These are phyloP conservation scores for Xylota segnis DNA, from an alignment of 2,888 invertebrate species.

Conservation along the genomic window DNA sequence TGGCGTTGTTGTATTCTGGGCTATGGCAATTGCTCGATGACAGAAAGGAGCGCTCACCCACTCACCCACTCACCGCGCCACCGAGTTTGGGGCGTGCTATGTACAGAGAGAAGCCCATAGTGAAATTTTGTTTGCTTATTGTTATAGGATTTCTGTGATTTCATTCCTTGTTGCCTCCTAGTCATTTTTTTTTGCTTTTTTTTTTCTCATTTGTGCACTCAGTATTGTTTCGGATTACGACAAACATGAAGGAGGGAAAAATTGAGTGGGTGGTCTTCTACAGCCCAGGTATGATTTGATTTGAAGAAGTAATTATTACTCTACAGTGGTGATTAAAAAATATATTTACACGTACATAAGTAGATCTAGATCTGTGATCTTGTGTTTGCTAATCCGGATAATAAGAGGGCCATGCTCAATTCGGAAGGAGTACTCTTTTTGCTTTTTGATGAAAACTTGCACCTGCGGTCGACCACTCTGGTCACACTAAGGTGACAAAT, in stretches of 20 bases:
- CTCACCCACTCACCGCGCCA: constrained; percentile 43
- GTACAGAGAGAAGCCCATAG: constrained; percentile 21
- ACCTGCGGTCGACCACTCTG: too few relatives aligned
- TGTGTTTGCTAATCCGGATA: too few relatives aligned
- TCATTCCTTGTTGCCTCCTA: constrained; percentile 76
- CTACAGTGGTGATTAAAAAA: constrained; percentile 38
- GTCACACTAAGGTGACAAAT: too few relatives aligned
- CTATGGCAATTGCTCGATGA: constrained; percentile 64
- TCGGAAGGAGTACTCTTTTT: too few relatives aligned
- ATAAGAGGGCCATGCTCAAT: too few relatives aligned
- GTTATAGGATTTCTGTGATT: constrained; percentile 75
- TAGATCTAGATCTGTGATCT: too few relatives aligned
- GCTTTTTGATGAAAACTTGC: too few relatives aligned
- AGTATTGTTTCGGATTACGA: constrained; percentile 63
- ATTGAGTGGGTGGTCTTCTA: constrained; percentile 45
- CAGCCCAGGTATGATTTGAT: constrained; percentile 41
- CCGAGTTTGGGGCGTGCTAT: constrained; percentile 37
- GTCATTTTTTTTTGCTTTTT: constrained; percentile 49
- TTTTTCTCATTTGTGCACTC: constrained; percentile 71
- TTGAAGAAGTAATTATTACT: constrained; percentile 38
- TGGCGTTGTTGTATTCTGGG: constrained; percentile 72
- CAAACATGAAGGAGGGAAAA: constrained; percentile 10
- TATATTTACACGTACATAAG: neutral
- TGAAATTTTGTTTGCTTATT: constrained; percentile 73
- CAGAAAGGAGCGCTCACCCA: constrained; percentile 57